Evolutionary conservation across 2,797 vertebrate species (phyloP).

Genomic region (Pseudochirops cupreus): DNA sequence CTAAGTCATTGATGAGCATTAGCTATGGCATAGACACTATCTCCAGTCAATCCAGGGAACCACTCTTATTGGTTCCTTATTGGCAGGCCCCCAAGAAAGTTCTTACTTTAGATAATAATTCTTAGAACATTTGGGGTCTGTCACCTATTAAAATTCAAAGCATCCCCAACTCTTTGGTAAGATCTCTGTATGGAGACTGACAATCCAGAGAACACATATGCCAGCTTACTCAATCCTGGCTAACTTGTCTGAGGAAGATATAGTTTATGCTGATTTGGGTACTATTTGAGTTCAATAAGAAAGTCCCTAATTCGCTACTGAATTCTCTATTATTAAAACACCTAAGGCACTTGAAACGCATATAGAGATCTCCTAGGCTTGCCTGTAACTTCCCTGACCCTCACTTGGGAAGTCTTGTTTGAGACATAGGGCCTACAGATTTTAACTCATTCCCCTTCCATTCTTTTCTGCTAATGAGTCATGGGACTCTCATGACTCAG

Average conservation of each 20-base stretch:
- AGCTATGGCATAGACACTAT: background rate
- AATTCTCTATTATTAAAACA: background rate
- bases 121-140: background rate
- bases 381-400: background rate
- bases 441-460: background rate
- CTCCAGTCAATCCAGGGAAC: background rate
- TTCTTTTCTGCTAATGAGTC: background rate
- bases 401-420: background rate
- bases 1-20: background rate
- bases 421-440: background rate
- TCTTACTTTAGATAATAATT: background rate
- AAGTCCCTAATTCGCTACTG: background rate
- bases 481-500: background rate
- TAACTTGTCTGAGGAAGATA: background rate
- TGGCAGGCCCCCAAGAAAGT: background rate
- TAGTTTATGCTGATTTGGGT: background rate
- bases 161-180: background rate
- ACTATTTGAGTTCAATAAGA: background rate
- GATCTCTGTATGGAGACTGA: background rate
- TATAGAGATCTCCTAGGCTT: background rate
- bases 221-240: background rate
- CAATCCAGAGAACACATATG: background rate
- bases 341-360: background rate
- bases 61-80: background rate
- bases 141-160: background rate